Percentiles rank a stretch among this genome's conserved stretches.
Evolutionary conservation across 1,140 invertebrate species (phyloP).

Genomic region (Argopecten irradians): DNA sequence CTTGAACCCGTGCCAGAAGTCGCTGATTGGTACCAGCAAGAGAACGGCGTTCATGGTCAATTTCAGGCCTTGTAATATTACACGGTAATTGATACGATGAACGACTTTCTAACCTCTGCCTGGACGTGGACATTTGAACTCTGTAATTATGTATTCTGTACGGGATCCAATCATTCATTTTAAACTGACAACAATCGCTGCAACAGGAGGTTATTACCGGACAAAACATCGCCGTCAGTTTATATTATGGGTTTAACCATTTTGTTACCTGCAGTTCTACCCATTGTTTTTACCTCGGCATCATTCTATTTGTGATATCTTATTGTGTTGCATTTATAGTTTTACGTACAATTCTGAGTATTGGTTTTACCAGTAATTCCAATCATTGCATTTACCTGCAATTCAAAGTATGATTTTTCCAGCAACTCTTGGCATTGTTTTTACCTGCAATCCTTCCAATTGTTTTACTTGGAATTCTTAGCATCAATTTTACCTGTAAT

Average conservation of each 20-base stretch:
- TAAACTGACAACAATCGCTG: neutral
- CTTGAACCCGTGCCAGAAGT: slow-evolving; percentile 27
- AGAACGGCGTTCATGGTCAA: neutral
- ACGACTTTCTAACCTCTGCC: neutral
- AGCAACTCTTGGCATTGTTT: no score
- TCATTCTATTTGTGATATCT: no score
- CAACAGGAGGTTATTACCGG: neutral
- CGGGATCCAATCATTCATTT: neutral
- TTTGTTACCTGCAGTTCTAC: neutral
- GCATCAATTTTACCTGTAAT: no score
- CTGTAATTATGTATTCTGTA: neutral
- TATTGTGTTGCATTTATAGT: no score
- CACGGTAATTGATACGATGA: neutral
- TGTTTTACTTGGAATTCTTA: neutral
- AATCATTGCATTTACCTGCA: no score
- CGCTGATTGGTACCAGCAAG: neutral
- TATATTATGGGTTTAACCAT: neutral
- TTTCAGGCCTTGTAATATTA: slow-evolving; percentile 29
- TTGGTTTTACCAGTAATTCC: no score
- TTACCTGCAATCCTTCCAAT: no score
- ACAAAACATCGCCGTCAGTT: neutral
- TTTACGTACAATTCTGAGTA: no score
- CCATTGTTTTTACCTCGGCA: no score
- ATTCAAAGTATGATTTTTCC: no score
- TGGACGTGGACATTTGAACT: neutral